These are phyloP conservation scores for Dendronephthya gigantea DNA, from an alignment of 64 coral and sea anemone species.

Conservation along the genomic window DNA sequence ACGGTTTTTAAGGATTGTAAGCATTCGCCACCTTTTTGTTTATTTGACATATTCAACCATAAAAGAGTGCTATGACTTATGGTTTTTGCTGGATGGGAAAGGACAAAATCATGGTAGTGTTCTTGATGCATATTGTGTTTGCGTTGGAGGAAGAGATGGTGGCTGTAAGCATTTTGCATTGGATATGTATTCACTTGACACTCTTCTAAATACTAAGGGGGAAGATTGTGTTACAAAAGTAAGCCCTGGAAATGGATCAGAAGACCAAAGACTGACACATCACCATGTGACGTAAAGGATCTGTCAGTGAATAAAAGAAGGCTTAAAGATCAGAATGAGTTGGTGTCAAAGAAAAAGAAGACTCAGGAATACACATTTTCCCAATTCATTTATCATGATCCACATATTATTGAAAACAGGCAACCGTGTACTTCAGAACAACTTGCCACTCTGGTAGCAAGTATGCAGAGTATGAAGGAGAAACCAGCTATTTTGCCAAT, in stretches of 20 bases:
- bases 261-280: not conserved
- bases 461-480: not conserved
- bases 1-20: not conserved
- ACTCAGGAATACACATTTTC: not conserved
- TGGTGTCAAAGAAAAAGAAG: not conserved
- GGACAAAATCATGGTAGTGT: too few species aligned
- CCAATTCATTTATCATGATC: not conserved
- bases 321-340: not conserved
- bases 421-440: not conserved
- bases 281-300: not conserved
- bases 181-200: not conserved
- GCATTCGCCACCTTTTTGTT: not conserved
- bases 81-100: conserved; percentile 1
- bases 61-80: not conserved
- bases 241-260: not conserved
- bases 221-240: not conserved
- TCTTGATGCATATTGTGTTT: conserved; percentile 10
- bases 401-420: not conserved
- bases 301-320: not conserved
- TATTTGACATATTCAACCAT: not conserved
- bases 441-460: not conserved
- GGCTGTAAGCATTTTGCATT: not conserved
- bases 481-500: not conserved
- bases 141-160: not conserved
- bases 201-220: not conserved